phyloP scores from a whole-genome alignment of 2,888 invertebrate species.

The Odontocolon sp. region DNA sequence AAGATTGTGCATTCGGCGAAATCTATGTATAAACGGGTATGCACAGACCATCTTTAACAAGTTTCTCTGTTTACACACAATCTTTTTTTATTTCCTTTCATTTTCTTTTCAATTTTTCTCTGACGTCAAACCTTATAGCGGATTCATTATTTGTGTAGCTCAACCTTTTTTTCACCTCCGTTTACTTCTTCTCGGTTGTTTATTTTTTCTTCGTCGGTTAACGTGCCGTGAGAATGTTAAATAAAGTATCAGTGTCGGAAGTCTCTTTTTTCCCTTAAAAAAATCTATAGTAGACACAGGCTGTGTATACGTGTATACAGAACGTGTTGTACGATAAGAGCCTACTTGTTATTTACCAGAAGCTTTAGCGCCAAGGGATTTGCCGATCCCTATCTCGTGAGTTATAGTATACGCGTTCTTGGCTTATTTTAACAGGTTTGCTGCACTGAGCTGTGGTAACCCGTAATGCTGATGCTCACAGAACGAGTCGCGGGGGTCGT shows the following conservation, averaged over 20 bases:
- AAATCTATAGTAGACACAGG: neutral
- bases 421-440: slow-evolving; percentile 32
- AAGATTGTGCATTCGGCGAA: no score
- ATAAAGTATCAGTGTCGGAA: slow-evolving; percentile 22
- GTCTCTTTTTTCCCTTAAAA: slow-evolving; percentile 1
- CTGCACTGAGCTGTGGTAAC: neutral
- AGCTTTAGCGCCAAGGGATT: slow-evolving; percentile 40
- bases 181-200: neutral
- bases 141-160: slow-evolving; percentile 23
- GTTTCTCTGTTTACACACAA: no score
- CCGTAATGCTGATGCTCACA: slow-evolving; percentile 4
- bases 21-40: no score
- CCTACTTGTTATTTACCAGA: slow-evolving; percentile 30
- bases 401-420: slow-evolving; percentile 22
- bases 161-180: neutral
- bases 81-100: no score
- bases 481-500: neutral
- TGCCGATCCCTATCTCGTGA: slow-evolving; percentile 41
- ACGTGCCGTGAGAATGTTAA: slow-evolving; percentile 30
- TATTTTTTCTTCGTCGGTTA: neutral
- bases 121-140: no score
- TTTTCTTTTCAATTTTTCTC: no score
- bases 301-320: neutral
- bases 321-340: slow-evolving; percentile 23
- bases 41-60: no score